These are phyloP conservation scores for Tylochromis polylepis DNA, from an alignment of 2,113 vertebrate species.

Conservation along the genomic window DNA sequence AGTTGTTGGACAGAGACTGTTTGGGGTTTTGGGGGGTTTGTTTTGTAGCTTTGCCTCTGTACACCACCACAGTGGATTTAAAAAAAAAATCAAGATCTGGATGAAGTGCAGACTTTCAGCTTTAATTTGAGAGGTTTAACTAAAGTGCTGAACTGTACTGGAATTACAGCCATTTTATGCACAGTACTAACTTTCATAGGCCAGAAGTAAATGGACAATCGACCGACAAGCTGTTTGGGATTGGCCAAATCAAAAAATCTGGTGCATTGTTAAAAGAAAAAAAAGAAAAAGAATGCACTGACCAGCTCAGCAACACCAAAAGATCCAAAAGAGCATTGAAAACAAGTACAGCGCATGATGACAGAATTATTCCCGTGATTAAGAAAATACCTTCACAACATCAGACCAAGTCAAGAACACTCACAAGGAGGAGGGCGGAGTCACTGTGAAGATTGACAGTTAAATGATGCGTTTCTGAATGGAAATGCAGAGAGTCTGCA, in stretches of 20 bases:
- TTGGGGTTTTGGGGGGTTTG: not conserved
- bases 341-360: not conserved
- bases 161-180: not conserved
- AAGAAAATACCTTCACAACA: not conserved
- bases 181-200: not conserved
- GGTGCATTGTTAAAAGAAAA: not conserved
- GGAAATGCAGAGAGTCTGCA: not conserved
- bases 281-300: fast-evolving
- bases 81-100: not conserved
- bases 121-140: not conserved
- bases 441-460: not conserved
- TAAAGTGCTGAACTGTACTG: not conserved
- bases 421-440: not conserved
- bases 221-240: not conserved
- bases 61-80: not conserved
- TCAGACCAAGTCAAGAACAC: not conserved
- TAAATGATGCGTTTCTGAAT: not conserved
- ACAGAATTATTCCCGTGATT: not conserved
- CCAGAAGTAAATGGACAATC: not conserved
- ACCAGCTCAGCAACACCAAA: not conserved
- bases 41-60: not conserved
- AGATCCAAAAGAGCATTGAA: not conserved
- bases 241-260: not conserved
- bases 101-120: not conserved
- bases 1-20: not conserved